Conservation (phyloP, 1,140 invertebrate genomes). For the Zaprionus capensis region DNA sequence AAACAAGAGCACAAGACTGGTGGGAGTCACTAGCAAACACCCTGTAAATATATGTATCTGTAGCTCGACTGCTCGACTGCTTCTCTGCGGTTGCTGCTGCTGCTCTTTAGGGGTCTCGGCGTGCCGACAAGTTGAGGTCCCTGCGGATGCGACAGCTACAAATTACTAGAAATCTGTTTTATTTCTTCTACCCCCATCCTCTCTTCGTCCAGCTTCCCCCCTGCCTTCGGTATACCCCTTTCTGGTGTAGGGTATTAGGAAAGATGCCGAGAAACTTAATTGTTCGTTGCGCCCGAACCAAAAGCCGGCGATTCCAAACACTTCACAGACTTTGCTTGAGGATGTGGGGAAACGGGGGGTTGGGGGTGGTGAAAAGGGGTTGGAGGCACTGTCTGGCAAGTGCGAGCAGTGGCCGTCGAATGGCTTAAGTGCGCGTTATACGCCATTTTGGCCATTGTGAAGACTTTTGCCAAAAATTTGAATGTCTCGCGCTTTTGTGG, state of each 20-base stretch:
- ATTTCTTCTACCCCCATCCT: background rate
- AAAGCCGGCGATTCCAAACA: conserved; percentile 16
- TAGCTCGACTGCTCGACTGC: background rate
- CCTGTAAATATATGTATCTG: background rate
- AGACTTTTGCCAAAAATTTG: conserved; percentile 25
- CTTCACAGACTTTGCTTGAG: conserved; percentile 9
- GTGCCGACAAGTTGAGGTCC: conserved; percentile 5
- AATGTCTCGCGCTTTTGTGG: conserved; percentile 35
- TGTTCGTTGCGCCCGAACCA: conserved; percentile 46
- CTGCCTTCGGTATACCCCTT: background rate
- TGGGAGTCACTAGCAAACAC: background rate
- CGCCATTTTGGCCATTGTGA: conserved; percentile 32
- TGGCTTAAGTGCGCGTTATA: conserved; percentile 39
- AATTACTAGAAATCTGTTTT: conserved; percentile 9
- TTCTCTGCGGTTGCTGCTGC: background rate
- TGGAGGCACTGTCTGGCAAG: conserved; percentile 22
- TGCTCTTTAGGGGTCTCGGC: conserved; percentile 1
- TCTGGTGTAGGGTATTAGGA: conserved; percentile 6
- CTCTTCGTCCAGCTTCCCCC: background rate
- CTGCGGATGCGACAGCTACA: conserved; percentile 10
- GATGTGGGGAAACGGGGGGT: background rate
- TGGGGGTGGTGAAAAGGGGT: background rate
- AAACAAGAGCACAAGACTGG: background rate
- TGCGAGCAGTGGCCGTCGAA: conserved; percentile 22
- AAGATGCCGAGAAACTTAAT: conserved; percentile 41